These are phyloP conservation scores for Spongilla lacustris DNA, from an alignment of 37 sponge, comb jelly and placozoan genomes.

Conservation along the genomic window DNA sequence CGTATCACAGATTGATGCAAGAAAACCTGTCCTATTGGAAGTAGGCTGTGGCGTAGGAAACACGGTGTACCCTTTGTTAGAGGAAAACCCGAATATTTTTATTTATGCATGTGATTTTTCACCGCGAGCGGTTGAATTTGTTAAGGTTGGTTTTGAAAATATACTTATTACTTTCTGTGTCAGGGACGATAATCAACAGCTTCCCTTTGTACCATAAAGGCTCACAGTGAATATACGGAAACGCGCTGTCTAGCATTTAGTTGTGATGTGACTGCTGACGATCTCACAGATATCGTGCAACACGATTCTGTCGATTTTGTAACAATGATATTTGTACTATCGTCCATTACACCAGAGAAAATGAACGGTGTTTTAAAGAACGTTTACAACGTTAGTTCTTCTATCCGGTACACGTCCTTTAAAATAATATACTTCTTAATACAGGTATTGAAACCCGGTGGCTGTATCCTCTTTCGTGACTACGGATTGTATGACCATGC, in stretches of 20 bases:
- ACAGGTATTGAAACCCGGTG: constrained; percentile 87
- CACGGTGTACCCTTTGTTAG: constrained; percentile 84
- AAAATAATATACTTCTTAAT: background rate
- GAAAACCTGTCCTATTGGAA: constrained; percentile 71
- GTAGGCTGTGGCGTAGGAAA: constrained; percentile 99
- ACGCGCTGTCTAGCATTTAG: constrained; percentile 73
- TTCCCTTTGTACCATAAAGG: constrained; percentile 21
- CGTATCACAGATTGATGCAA: constrained; percentile 18
- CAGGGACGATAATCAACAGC: no score
- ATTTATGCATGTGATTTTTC: constrained; percentile 97
- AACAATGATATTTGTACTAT: constrained; percentile 91
- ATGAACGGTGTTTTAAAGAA: constrained; percentile 73
- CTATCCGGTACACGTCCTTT: background rate
- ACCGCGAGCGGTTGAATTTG: constrained; percentile 89
- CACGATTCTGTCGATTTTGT: constrained; percentile 72
- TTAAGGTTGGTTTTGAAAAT: constrained; percentile 69
- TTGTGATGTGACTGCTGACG: constrained; percentile 86
- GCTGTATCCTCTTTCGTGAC: constrained; percentile 86
- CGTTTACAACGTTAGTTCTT: constrained; percentile 48
- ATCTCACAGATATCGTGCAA: constrained; percentile 41
- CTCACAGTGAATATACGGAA: constrained; percentile 55
- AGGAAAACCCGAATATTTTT: constrained; percentile 80
- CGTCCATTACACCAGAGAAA: constrained; percentile 91
- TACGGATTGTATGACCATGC: constrained; percentile 99
- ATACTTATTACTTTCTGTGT: background rate